Percentiles rank a stretch among this genome's conserved stretches.
Conservation (phyloP, 2,888 invertebrate genomes). For the Orchesella flavescens region DNA sequence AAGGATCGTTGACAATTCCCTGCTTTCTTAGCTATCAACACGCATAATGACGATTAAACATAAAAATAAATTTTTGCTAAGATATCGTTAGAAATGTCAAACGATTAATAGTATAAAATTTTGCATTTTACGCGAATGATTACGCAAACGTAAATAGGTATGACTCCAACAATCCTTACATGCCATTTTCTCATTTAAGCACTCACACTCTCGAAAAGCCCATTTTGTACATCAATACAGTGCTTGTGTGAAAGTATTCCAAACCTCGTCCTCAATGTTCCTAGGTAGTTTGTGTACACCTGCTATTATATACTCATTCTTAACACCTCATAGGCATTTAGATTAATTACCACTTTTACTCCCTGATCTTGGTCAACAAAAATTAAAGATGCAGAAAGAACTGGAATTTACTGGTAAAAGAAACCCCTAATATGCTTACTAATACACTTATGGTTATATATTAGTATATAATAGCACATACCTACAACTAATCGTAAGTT, state of each 20-base stretch:
- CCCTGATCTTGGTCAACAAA: no score
- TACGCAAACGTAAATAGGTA: not conserved
- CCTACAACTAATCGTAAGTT: no score
- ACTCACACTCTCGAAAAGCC: not conserved
- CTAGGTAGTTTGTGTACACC: not conserved
- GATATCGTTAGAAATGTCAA: not conserved
- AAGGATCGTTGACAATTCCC: not conserved
- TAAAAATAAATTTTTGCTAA: not conserved
- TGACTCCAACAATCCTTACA: not conserved
- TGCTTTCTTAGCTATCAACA: not conserved
- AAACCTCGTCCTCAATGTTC: not conserved
- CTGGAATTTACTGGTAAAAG: no score
- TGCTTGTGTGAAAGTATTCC: not conserved
- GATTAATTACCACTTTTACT: no score
- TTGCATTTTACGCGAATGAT: not conserved
- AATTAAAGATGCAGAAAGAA: no score
- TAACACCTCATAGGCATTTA: no score
- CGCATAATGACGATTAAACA: not conserved
- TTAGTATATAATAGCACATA: no score
- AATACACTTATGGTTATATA: no score
- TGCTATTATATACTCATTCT: no score
- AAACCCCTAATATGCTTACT: no score
- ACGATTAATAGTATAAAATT: not conserved
- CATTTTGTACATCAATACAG: not conserved
- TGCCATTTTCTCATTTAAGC: slow-evolving; percentile 32